These are phyloP conservation scores for Lasioglossum oenotherae DNA, from an alignment of 2,888 invertebrate genomes.

Conservation along the genomic window DNA sequence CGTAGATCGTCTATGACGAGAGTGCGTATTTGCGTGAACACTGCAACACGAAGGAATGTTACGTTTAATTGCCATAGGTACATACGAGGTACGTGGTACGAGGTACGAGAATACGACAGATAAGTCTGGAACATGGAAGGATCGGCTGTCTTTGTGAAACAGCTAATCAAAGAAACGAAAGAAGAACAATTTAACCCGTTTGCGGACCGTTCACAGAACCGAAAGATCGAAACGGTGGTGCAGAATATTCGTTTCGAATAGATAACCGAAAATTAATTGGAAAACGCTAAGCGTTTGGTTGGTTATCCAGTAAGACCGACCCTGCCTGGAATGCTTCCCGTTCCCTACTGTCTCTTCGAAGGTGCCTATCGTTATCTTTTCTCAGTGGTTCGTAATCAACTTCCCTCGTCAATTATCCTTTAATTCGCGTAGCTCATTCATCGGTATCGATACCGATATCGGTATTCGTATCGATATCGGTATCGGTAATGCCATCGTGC, in stretches of 20 bases:
- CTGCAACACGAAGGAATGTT: slow-evolving; percentile 67
- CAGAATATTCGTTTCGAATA: background rate
- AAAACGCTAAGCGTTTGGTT: slow-evolving; percentile 71
- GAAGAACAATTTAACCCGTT: background rate
- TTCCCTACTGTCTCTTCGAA: slow-evolving; percentile 52
- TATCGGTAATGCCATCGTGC: background rate
- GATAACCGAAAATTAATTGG: slow-evolving; percentile 44
- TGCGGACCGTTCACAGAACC: background rate
- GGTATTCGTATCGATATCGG: too few relatives aligned
- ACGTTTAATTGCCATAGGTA: slow-evolving; percentile 30
- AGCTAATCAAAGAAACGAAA: background rate
- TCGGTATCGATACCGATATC: background rate
- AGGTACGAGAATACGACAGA: slow-evolving; percentile 45
- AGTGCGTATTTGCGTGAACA: slow-evolving; percentile 63
- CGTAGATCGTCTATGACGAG: slow-evolving; percentile 53
- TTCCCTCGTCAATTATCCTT: background rate
- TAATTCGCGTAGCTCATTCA: background rate
- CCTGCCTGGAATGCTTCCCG: slow-evolving; percentile 54
- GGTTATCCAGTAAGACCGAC: slow-evolving; percentile 39
- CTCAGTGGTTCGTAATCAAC: background rate
- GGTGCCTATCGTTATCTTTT: slow-evolving; percentile 16
- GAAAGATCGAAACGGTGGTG: slow-evolving; percentile 37
- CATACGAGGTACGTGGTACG: slow-evolving; percentile 41
- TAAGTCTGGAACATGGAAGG: slow-evolving; percentile 11
- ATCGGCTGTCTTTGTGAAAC: slow-evolving; percentile 11